Evolutionary conservation across 2,888 invertebrate species (phyloP).

Genomic region (Lampropteryx suffumata): DNA sequence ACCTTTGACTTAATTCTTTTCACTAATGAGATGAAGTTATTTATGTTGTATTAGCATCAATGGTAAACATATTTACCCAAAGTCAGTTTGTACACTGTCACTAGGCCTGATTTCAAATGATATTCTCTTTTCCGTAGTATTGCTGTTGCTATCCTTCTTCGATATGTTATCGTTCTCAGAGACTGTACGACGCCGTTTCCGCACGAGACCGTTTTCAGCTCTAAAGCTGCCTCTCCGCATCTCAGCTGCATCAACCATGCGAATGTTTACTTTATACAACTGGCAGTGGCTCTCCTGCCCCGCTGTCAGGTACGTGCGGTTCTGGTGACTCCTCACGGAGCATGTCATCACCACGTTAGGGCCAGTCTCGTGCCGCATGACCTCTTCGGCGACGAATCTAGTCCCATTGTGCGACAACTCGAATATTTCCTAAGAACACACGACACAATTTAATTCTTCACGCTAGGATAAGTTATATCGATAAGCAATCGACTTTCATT

Average conservation of each 20-base stretch:
- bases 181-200: slow-evolving; percentile 75
- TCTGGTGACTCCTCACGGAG: slow-evolving; percentile 87
- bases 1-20: background rate
- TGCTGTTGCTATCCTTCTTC: slow-evolving; percentile 69
- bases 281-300: slow-evolving; percentile 97
- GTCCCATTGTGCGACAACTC: slow-evolving; percentile 93
- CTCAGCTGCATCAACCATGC: slow-evolving; percentile 81
- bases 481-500: slow-evolving; percentile 26
- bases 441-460: slow-evolving; percentile 20
- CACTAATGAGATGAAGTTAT: too few species aligned
- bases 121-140: slow-evolving; percentile 83
- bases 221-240: slow-evolving; percentile 82
- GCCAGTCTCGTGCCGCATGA: slow-evolving; percentile 94
- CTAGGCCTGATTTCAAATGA: slow-evolving; percentile 89
- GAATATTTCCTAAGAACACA: slow-evolving; percentile 91
- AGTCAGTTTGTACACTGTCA: slow-evolving; percentile 94
- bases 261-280: slow-evolving; percentile 88
- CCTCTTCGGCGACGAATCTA: slow-evolving; percentile 93
- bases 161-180: slow-evolving; percentile 80
- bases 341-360: slow-evolving; percentile 96
- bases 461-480: slow-evolving; percentile 21
- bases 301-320: slow-evolving; percentile 91
- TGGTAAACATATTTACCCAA: slow-evolving; percentile 75
- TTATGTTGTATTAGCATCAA: too few species aligned
- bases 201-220: slow-evolving; percentile 73